Conservation (phyloP, 2,113 vertebrate genomes). For the Chloropsis cyanopogon region DNA sequence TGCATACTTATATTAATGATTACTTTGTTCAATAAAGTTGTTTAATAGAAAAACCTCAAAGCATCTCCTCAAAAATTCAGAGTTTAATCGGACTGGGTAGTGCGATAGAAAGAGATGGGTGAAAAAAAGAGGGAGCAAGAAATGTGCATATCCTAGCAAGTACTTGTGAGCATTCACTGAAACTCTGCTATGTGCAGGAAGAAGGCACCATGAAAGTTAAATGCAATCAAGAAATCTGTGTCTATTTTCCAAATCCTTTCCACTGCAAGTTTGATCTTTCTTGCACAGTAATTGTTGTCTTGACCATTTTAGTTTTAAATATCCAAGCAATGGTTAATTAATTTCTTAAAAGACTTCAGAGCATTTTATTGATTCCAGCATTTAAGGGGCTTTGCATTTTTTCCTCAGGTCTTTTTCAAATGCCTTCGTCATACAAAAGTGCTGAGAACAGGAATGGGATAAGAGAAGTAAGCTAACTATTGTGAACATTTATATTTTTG, state of each 20-base stretch:
- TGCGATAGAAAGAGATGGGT: neutral
- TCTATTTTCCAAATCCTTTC: conserved; percentile 6
- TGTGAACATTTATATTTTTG: neutral
- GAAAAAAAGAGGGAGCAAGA: neutral
- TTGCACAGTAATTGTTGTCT: neutral
- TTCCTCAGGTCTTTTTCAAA: neutral
- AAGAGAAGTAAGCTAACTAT: neutral
- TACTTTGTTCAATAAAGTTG: neutral
- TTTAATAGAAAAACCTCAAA: neutral
- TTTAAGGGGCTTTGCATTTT: neutral
- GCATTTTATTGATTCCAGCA: neutral
- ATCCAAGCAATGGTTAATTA: neutral
- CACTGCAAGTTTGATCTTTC: neutral
- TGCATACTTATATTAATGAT: neutral
- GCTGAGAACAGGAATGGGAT: neutral
- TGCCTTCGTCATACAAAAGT: neutral
- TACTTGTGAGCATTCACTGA: neutral
- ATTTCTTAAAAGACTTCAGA: conserved; percentile 8
- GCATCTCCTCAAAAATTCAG: neutral
- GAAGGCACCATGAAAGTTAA: neutral
- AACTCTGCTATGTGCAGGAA: neutral
- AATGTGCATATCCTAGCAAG: neutral
- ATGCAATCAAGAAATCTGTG: neutral
- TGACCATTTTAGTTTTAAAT: conserved; percentile 17
- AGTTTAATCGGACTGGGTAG: neutral